Evolutionary conservation across 2,797 vertebrate species (phyloP).

Genomic region (Clarias fuscus): DNA sequence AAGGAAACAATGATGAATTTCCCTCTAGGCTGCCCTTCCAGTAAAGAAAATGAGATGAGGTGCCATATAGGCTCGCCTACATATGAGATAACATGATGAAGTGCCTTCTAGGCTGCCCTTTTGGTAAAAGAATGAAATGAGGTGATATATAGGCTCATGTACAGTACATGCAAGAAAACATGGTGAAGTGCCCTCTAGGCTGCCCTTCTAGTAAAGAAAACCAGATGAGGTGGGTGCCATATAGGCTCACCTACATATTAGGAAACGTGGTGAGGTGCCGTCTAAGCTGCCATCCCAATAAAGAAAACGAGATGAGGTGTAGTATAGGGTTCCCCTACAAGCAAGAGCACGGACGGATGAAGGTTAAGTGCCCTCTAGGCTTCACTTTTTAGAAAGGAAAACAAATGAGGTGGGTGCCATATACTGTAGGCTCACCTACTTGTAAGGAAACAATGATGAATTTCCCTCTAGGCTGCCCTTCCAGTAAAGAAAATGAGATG

Average conservation of each 20-base stretch:
- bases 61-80: not conserved
- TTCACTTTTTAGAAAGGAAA: too few species aligned
- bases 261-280: too few species aligned
- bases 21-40: not conserved
- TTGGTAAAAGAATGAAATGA: too few species aligned
- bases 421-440: not conserved
- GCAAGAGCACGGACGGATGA: too few species aligned
- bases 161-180: not conserved
- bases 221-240: too few species aligned
- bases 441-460: not conserved
- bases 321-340: not conserved
- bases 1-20: not conserved
- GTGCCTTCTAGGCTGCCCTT: not conserved
- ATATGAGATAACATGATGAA: not conserved
- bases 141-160: too few species aligned
- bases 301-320: too few species aligned
- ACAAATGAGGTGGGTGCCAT: too few species aligned
- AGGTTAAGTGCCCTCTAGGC: too few species aligned
- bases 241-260: too few species aligned
- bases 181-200: too few species aligned
- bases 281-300: not conserved
- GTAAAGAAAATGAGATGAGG: not conserved
- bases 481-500: not conserved
- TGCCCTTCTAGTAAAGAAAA: too few species aligned
- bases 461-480: not conserved